Evolutionary conservation across 1,140 invertebrate genomes (phyloP).

Genomic region (Lasaia peninsularis): DNA sequence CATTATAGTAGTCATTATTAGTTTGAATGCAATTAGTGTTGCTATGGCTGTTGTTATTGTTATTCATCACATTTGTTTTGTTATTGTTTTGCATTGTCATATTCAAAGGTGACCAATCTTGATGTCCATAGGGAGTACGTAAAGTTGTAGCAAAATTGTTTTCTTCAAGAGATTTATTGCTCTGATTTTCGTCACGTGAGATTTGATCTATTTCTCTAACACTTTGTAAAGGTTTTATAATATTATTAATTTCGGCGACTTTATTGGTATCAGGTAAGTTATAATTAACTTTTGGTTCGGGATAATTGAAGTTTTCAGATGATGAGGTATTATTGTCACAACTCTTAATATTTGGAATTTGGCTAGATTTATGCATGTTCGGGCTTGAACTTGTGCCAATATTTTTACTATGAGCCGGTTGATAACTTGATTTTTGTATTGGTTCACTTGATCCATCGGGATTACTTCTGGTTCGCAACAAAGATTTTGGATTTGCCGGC

Average conservation of each 20-base stretch:
- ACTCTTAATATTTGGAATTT: constrained; percentile 8
- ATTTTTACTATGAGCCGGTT: constrained; percentile 3
- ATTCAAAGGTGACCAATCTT: not conserved
- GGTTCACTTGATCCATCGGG: constrained; percentile 40
- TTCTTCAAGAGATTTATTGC: not conserved
- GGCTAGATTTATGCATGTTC: constrained; percentile 11
- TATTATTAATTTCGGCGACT: not conserved
- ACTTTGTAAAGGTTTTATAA: not conserved
- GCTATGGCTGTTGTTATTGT: not conserved
- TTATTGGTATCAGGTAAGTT: not conserved
- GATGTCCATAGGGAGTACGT: not conserved
- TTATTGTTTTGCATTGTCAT: not conserved
- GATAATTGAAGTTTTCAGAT: not conserved
- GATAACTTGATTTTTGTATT: constrained; percentile 8
- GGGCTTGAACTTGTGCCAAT: not conserved
- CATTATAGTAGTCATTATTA: not conserved
- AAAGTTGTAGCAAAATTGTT: not conserved
- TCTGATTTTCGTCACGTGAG: not conserved
- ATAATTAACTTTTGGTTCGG: not conserved
- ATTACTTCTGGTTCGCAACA: constrained; percentile 63
- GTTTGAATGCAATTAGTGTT: not conserved
- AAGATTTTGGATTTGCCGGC: constrained; percentile 69
- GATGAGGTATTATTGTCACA: not conserved
- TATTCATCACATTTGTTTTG: not conserved
- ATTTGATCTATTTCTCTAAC: not conserved